phyloP scores from a whole-genome alignment of 2,888 invertebrate genomes.

The Diaperis boleti region DNA sequence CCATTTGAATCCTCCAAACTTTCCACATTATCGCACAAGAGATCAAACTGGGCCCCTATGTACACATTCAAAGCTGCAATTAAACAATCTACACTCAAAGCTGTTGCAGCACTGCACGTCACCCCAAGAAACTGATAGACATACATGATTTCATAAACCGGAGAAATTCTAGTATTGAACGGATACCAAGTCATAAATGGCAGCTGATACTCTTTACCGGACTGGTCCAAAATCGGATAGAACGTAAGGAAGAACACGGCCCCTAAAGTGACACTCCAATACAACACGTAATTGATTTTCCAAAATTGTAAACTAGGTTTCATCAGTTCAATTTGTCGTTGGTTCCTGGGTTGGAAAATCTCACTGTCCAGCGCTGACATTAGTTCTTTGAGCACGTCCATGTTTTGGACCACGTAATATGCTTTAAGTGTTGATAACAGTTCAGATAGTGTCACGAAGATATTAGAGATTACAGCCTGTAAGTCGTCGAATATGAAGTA shows the following conservation, averaged over 20 bases:
- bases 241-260: slow-evolving; percentile 7
- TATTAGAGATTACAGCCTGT: slow-evolving; percentile 3
- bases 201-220: neutral
- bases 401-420: slow-evolving; percentile 10
- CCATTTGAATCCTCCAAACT: neutral
- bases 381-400: slow-evolving; percentile 3
- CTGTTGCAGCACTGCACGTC: neutral
- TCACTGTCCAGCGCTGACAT: slow-evolving; percentile 6
- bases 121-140: slow-evolving; percentile 17
- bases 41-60: slow-evolving; percentile 13
- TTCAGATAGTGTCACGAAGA: neutral
- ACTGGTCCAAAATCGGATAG: slow-evolving; percentile 11
- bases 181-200: slow-evolving; percentile 34
- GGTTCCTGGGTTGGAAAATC: slow-evolving; percentile 18
- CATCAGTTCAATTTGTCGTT: slow-evolving; percentile 21
- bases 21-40: slow-evolving; percentile 4
- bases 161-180: slow-evolving; percentile 7
- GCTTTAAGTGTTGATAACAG: slow-evolving; percentile 1
- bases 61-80: slow-evolving; percentile 12
- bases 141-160: slow-evolving; percentile 18
- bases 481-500: slow-evolving; percentile 13
- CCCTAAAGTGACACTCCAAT: slow-evolving; percentile 5
- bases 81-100: slow-evolving; percentile 6
- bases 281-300: slow-evolving; percentile 8
- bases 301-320: neutral